Evolutionary conservation across 2,888 invertebrate genomes (phyloP), one percentile per base, ranked within the genome.

Genomic region (Tachystola acroxantha): DNA sequence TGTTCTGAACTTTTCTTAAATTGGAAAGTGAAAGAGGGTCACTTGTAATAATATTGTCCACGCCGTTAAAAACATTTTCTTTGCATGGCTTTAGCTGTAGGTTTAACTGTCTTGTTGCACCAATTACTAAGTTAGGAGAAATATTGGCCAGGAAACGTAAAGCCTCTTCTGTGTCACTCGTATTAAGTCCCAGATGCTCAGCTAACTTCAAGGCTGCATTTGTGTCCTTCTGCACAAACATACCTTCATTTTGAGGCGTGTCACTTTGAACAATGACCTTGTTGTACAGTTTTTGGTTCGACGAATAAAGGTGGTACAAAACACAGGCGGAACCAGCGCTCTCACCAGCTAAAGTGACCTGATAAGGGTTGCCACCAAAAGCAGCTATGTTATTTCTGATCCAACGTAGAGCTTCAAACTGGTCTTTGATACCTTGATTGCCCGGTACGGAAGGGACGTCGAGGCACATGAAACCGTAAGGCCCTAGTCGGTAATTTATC

Each of bases 361-460:
- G 78, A 32, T 80, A 75, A 1, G 82, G 80, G 14, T 86, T 80
- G 1, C 85, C 85, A 12, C 84, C 86, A 40, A 86, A 86, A 0
- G 77, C 61, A 9, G 60, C 68, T 7, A 86, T 84, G 36, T 86
- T 78, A 2, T 53, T 60, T 37, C 68, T 70, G 2, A 86, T 61
- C 85, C 85, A 86, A 1, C 42, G 54, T 9, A 85, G 45, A 1
- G 84, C 85, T 41, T 58, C 50, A 34, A 66, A 68, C 43, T 85
- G 85, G 40, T 86, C 86, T 48, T 80, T 84, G 1, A 86, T 57
- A 0, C 86, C 85, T 46, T 84, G 82, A 39, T 86, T 86, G 1
- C 85, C 86, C 7, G 84, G 66, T 2, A 76, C 57, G 1, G 55
- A 42, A 1, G 86, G 84, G 4, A 61, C 54, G 36, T 77, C 73